These are phyloP conservation scores for Propithecus perrieri DNA, from an alignment of 2,797 vertebrate genomes.

Conservation along the genomic window DNA sequence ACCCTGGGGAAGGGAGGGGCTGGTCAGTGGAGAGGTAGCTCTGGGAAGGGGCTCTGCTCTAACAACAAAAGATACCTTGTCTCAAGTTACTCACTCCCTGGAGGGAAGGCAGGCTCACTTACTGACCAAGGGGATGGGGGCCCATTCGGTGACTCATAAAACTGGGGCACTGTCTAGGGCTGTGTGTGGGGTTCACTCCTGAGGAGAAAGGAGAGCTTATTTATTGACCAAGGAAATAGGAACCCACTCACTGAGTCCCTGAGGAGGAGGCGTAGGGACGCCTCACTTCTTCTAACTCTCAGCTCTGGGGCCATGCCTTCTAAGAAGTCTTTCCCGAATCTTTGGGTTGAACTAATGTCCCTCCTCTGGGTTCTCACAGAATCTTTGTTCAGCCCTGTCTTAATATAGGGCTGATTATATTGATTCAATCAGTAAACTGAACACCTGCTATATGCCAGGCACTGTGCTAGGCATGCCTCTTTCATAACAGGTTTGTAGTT, in stretches of 20 bases:
- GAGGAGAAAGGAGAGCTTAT: background rate
- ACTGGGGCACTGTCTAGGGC: background rate
- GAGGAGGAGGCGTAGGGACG: background rate
- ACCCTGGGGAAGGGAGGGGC: slow-evolving; percentile 74
- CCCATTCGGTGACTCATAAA: background rate
- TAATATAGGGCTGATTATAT: background rate
- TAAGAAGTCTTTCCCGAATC: slow-evolving; percentile 12
- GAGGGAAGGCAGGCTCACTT: background rate
- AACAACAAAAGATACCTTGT: background rate
- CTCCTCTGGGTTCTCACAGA: background rate
- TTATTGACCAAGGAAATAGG: background rate
- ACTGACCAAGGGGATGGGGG: background rate
- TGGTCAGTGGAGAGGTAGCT: background rate
- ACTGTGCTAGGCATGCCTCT: background rate
- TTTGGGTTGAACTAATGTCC: background rate
- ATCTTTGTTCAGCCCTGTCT: background rate
- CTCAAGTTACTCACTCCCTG: background rate
- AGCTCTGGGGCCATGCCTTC: background rate
- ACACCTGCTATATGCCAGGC: background rate
- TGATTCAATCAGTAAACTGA: background rate
- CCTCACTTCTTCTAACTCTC: background rate
- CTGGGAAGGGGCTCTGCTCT: background rate
- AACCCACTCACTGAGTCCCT: background rate
- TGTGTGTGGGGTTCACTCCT: background rate
- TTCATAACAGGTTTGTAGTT: background rate